phyloP scores from a whole-genome alignment of 2,113 vertebrate species.

The Phodopus roborovskii region DNA sequence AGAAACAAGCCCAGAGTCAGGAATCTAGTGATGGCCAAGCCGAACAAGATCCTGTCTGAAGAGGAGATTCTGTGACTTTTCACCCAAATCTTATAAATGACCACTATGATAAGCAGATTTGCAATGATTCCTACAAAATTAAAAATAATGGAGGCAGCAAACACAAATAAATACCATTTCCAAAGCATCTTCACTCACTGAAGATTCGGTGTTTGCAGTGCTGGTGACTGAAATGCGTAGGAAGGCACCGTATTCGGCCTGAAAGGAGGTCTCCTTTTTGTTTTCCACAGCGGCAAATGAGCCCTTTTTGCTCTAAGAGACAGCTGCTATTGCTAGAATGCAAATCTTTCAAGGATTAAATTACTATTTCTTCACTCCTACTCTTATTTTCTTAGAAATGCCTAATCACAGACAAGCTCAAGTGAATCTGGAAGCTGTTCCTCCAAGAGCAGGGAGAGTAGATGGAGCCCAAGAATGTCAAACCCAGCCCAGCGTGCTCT shows the following conservation, averaged over 20 bases:
- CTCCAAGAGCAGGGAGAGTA: neutral
- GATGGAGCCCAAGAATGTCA: neutral
- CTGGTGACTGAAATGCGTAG: neutral
- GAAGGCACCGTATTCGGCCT: neutral
- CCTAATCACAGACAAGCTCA: neutral
- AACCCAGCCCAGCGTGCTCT: neutral
- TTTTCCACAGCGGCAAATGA: conserved; percentile 15
- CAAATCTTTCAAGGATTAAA: conserved; percentile 72
- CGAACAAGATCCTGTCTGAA: conserved; percentile 69
- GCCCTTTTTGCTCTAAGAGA: conserved; percentile 9
- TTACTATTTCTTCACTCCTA: conserved; percentile 68
- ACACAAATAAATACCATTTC: neutral
- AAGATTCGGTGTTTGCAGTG: neutral
- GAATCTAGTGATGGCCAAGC: conserved; percentile 51
- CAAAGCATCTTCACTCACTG: conserved; percentile 12
- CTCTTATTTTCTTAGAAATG: conserved; percentile 58
- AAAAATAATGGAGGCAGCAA: neutral
- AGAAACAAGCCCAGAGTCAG: conserved; percentile 51
- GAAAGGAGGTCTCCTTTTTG: neutral
- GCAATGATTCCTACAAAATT: conserved; percentile 50
- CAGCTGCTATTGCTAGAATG: conserved; percentile 79
- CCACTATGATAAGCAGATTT: conserved; percentile 71
- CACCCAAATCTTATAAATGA: conserved; percentile 45
- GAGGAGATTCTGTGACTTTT: conserved; percentile 49
- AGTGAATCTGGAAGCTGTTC: neutral